Base-by-base conservation (phyloP, 2,888 invertebrate genomes). In the Gymnosoma rotundatum region DNA sequence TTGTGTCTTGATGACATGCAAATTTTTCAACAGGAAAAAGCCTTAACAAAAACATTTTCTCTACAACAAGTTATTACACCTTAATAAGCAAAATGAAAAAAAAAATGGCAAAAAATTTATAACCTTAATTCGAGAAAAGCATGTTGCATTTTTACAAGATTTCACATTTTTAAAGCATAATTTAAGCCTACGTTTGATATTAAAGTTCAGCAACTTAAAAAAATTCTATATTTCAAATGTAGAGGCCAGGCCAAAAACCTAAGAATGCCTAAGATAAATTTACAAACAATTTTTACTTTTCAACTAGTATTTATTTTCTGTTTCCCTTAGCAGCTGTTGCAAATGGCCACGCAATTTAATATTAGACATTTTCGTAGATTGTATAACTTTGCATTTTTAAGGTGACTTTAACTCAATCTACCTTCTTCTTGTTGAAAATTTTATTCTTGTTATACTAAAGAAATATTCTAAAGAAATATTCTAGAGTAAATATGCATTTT, bases 101-200 rank as follows among this genome's bases (percentile, higher is more conserved):
- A 45, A 25, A 75, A 58, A 48, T 42, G 14, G 25, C 42, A 56
- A 64, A 20, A 32, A 58, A 21, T 75, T 45, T 58, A 14, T 32
- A 73, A 56, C 12, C 20, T 64, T 45, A 82, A 63, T 20, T 38
- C 58, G 14, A 18, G 20, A 54, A 67, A 63, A 54, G n/a, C 42
- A 66, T 67, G 69, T 75, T 73, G 54, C 63, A 67, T 76, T 75
- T 79, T 75, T 83, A 56, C 42, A 67, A 79, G 70, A 79, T 83
- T 76, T 83, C 25, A 38, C 45, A 75, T 61, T 82, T 70, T 76
- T 64, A 58, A 70, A 32, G 76, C 73, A 84, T 81, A 78, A 78
- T 81, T 84, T 81, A 78, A 81, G 58, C 83, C 83, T 81, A 84
- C 83, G 80, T 73, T 52, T 74, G 45, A 54, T 54, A 76, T 58